Evolutionary conservation across 2,113 vertebrate species (phyloP), one percentile per base, ranked within the genome.

Genomic region (Lucifuga dentata): DNA sequence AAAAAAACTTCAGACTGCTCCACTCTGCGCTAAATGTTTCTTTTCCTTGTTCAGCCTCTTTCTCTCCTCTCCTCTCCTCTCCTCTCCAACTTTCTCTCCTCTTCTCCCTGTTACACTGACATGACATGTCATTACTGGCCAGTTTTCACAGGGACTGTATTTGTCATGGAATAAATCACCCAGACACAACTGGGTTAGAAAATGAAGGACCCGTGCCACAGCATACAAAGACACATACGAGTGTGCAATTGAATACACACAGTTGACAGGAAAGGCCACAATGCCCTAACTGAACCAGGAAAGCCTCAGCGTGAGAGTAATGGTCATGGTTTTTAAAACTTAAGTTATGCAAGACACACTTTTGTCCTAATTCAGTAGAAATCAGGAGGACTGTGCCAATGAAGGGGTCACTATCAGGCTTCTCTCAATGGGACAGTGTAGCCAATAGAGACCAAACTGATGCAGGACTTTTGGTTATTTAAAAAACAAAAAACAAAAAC

Each of bases 101-200:
- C 12, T 65, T 33, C 59, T 41, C 26, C 40, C 45, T 76, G 61
- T 33, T 67, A 46, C 51, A 58, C 38, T 16, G 72, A 91, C 81
- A 80, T 84, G 84, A 86, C 86, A 84, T 61, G 75, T 90, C 83
- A 88, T 91, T 90, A 85, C 59, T 75, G 83, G 79, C 80, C 84
- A 78, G 51, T 81, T 73, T 76, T 78, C 76, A 66, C 78, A 83
- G 76, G 75, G 69, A 74, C 80, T 79, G 76, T 61, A 68, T 76
- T 82, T 79, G 83, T 89, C 80, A 63, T 40, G 57, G 78, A 73
- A 92, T 92, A 84, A 91, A 91, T 92, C 88, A 89, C 64, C 11
- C 64, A 24, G 87, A 90, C 90, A 89, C 77, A 88, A 85, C 84
- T 88, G 71, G 86, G 89, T 89, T 82, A 85, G 76, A 48, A 71